Conservation (phyloP, 2,797 vertebrate species). For the Nyctibius grandis region DNA sequence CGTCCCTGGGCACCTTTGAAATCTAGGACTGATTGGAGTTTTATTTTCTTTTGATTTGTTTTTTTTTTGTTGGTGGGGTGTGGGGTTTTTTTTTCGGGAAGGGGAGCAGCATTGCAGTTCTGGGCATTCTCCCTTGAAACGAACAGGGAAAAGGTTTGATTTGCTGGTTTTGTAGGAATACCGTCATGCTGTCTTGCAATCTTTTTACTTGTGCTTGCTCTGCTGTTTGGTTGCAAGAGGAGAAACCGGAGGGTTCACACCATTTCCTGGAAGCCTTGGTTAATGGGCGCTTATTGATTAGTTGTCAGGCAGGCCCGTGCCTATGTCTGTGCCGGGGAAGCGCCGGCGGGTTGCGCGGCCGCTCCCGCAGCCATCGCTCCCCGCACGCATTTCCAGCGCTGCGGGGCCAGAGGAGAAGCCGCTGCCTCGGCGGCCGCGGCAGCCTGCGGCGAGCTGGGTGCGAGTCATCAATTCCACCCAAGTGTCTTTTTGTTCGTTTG, state of each 20-base stretch:
- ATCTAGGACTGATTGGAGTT: not conserved
- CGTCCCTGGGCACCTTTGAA: not conserved
- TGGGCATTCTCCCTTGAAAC: not conserved
- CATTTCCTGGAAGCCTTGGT: not conserved
- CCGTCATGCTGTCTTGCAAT: not conserved
- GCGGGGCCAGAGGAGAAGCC: not conserved
- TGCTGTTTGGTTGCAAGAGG: not conserved
- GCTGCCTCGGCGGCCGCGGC: not conserved
- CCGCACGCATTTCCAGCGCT: fast-evolving
- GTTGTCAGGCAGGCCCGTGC: not conserved
- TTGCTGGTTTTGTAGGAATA: not conserved
- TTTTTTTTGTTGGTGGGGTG: not conserved
- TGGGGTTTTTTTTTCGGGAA: not conserved
- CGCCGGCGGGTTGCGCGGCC: not conserved
- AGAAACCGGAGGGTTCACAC: not conserved
- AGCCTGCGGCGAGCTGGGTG: not conserved
- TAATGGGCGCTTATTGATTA: slow-evolving; percentile 32
- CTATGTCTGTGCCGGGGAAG: not conserved
- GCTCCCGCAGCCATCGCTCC: not conserved
- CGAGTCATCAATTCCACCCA: not conserved
- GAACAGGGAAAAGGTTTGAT: not conserved
- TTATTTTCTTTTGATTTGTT: not conserved
- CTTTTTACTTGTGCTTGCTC: not conserved
- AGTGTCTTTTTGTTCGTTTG: not conserved
- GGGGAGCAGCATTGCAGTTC: not conserved